Evolutionary conservation across 1,140 invertebrate genomes (phyloP).

Genomic region (Polypedilum vanderplanki): DNA sequence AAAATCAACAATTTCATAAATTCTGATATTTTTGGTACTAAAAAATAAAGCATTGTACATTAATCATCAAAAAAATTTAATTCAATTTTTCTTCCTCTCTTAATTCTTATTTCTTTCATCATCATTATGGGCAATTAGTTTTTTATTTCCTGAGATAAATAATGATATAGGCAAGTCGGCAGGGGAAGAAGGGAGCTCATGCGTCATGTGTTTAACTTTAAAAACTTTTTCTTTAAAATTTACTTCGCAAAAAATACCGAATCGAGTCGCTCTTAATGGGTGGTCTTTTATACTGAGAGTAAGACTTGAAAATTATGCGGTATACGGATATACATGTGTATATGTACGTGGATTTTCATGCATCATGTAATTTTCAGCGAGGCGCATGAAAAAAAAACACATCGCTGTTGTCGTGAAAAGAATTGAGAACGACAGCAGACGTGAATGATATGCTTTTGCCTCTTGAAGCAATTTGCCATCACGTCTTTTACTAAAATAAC

Average conservation of each 20-base stretch:
- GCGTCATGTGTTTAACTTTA: background rate
- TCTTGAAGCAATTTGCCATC: background rate
- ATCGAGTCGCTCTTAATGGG: background rate
- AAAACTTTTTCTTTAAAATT: background rate
- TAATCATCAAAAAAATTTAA: background rate
- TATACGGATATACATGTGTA: no score
- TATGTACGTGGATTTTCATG: constrained; percentile 26
- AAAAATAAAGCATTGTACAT: no score
- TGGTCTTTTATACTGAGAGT: no score
- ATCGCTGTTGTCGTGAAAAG: constrained; percentile 60
- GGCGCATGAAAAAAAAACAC: no score
- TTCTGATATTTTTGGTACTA: no score
- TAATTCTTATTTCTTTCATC: background rate
- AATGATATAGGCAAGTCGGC: background rate
- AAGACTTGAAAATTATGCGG: constrained; percentile 22
- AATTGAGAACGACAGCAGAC: constrained; percentile 21
- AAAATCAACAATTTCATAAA: no score
- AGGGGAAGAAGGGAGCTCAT: background rate
- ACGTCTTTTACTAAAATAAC: background rate
- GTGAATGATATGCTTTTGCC: background rate
- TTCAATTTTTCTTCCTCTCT: background rate
- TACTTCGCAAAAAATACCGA: background rate
- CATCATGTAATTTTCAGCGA: background rate
- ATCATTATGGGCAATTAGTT: constrained; percentile 6
- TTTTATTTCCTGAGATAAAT: background rate